phyloP scores from a whole-genome alignment of 2,888 invertebrate genomes.

The Harpagoxenus sublaevis region DNA sequence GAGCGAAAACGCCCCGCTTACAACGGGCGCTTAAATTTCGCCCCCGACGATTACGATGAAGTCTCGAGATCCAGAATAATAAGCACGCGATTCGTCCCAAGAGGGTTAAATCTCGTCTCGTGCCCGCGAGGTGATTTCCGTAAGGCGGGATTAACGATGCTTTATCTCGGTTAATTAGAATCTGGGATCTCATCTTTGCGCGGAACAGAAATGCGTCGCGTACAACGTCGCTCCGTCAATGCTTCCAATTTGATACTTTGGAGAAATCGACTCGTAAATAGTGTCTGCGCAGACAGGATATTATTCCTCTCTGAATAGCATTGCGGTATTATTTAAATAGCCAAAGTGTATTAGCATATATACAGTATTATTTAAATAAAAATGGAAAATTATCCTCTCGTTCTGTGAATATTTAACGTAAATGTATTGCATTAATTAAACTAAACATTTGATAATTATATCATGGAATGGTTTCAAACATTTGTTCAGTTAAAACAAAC shows the following conservation, averaged over 20 bases:
- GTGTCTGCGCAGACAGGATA: not conserved
- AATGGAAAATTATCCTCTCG: slow-evolving; percentile 6
- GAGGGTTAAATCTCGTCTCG: slow-evolving; percentile 8
- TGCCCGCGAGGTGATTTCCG: slow-evolving; percentile 36
- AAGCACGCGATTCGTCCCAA: slow-evolving; percentile 42
- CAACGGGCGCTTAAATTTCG: slow-evolving; percentile 43
- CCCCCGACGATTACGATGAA: slow-evolving; percentile 40
- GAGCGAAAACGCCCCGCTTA: slow-evolving; percentile 28
- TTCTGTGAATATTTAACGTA: not conserved
- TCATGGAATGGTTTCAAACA: not conserved
- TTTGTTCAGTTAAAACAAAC: too few relatives aligned
- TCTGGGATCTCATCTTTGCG: not conserved
- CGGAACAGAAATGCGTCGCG: not conserved
- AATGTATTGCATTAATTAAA: not conserved
- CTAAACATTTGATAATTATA: not conserved
- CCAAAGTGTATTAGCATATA: not conserved
- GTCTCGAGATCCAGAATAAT: slow-evolving; percentile 46
- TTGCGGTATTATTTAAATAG: slow-evolving; percentile 10
- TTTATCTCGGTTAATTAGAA: slow-evolving; percentile 52
- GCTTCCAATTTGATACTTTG: slow-evolving; percentile 12
- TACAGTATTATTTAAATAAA: slow-evolving; percentile 30
- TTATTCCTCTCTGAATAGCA: slow-evolving; percentile 13
- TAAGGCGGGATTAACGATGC: slow-evolving; percentile 31
- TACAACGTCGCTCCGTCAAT: not conserved
- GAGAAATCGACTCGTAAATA: slow-evolving; percentile 10